phyloP scores from a whole-genome alignment of 2,888 invertebrate genomes.

The Abrostola triplasia region DNA sequence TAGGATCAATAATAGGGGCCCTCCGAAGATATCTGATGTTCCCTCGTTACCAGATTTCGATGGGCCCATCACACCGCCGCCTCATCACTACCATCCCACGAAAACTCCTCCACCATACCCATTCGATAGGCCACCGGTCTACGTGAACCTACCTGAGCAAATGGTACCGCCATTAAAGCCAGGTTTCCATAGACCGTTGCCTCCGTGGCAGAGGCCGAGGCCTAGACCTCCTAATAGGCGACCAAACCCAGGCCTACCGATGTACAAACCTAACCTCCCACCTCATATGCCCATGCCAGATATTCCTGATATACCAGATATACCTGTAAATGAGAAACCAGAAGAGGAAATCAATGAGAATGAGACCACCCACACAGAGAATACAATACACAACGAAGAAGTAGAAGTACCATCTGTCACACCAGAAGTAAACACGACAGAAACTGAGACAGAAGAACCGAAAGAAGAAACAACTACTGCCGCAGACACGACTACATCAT shows the following conservation, averaged over 20 bases:
- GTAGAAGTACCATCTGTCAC: constrained; percentile 59
- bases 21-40: constrained; percentile 94
- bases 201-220: constrained; percentile 91
- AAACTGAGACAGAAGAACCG: constrained; percentile 60
- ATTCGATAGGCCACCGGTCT: constrained; percentile 91
- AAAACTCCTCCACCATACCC: constrained; percentile 91
- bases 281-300: constrained; percentile 71
- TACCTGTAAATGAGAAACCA: constrained; percentile 49
- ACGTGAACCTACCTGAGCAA: constrained; percentile 92
- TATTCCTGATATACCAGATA: constrained; percentile 73
- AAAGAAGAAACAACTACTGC: constrained; percentile 66
- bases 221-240: constrained; percentile 87
- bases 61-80: constrained; percentile 82
- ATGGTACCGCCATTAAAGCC: constrained; percentile 90
- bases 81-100: constrained; percentile 80
- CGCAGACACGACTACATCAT: constrained; percentile 64
- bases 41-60: constrained; percentile 92
- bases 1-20: constrained; percentile 96
- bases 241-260: constrained; percentile 87
- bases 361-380: constrained; percentile 77
- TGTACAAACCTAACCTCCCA: constrained; percentile 90
- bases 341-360: constrained; percentile 75
- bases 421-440: constrained; percentile 66
- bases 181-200: constrained; percentile 88
- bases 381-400: constrained; percentile 73